Base-by-base conservation (phyloP, 1,140 invertebrate species). In the Drosophila quadrilineata region DNA sequence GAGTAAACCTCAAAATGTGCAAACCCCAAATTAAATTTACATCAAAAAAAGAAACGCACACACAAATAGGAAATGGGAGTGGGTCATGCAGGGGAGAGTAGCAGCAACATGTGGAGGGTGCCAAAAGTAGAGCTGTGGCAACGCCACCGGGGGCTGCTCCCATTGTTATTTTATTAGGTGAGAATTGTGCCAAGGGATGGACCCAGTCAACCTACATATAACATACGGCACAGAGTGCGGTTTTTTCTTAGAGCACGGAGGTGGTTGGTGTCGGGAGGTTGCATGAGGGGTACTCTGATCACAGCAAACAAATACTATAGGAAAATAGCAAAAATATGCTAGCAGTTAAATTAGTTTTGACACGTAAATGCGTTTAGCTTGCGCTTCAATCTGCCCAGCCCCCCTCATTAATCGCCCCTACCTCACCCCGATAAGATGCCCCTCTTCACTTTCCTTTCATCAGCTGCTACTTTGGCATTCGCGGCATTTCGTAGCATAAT, bases 151-250 rank as follows among this genome's bases (percentile, higher is more conserved):
- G 36, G 56, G 35, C 36, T 43, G 62, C 43, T 57, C 53, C 57
- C 72, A 82, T 82, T 84, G 77, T 82, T 84, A 76, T 82, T 82
- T 82, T 82, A 82, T 82, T 82, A 82, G 76, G 76, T 82, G 76
- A 82, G 77, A 82, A 82, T 72, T 82, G 76, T 53, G 52, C 33
- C 14, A 41, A 22, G 54, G 35, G 50, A n/a, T 24, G 9, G 22
- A 12, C 41, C n/a, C 8, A 8, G 21, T 6, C 0, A 24, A n/a
- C n/a, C n/a, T n/a, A n/a, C n/a, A n/a, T n/a, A n/a, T n/a, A n/a
- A n/a, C n/a, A n/a, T n/a, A n/a, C n/a, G n/a, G 8, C 8, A 9
- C 1, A 26, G 31, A 3, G 16, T 19, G 31, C n/a, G n/a, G n/a
- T n/a, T n/a, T n/a, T n/a, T n/a, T n/a, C n/a, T n/a, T n/a, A n/a